phyloP scores from a whole-genome alignment of 1,140 invertebrate genomes.

The Lepidotrigona ventralis region DNA sequence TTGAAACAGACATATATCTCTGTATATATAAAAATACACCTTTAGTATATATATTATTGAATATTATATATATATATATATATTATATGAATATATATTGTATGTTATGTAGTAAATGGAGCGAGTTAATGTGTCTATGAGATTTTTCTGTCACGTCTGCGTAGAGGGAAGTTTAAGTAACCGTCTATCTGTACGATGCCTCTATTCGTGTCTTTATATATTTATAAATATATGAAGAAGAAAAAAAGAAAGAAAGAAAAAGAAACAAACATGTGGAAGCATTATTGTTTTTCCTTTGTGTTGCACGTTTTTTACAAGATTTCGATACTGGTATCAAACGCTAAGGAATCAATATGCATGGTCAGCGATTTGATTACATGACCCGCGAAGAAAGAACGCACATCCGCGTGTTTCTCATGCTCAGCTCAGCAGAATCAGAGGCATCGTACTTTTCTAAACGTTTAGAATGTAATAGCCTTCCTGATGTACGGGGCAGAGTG shows the following conservation, averaged over 20 bases:
- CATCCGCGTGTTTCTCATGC: constrained; percentile 41
- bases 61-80: constrained; percentile 74
- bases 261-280: constrained; percentile 15
- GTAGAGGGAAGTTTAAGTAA: constrained; percentile 43
- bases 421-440: constrained; percentile 52
- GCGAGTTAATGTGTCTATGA: constrained; percentile 77
- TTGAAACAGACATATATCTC: constrained; percentile 73
- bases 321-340: constrained; percentile 3
- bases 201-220: constrained; percentile 35
- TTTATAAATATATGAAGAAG: not conserved
- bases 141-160: constrained; percentile 71
- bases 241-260: constrained; percentile 4
- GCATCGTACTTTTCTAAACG: constrained; percentile 44
- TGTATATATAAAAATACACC: constrained; percentile 71
- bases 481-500: constrained; percentile 23
- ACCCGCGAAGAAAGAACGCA: constrained; percentile 31
- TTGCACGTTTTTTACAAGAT: constrained; percentile 12
- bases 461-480: constrained; percentile 23
- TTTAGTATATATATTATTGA: constrained; percentile 69
- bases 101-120: constrained; percentile 79
- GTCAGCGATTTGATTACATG: not conserved
- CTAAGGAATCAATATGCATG: not conserved
- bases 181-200: constrained; percentile 63
- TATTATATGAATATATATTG: constrained; percentile 78
- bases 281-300: not conserved